phyloP scores from a whole-genome alignment of 2,888 invertebrate genomes.

The Dorcus parallelipipedus region DNA sequence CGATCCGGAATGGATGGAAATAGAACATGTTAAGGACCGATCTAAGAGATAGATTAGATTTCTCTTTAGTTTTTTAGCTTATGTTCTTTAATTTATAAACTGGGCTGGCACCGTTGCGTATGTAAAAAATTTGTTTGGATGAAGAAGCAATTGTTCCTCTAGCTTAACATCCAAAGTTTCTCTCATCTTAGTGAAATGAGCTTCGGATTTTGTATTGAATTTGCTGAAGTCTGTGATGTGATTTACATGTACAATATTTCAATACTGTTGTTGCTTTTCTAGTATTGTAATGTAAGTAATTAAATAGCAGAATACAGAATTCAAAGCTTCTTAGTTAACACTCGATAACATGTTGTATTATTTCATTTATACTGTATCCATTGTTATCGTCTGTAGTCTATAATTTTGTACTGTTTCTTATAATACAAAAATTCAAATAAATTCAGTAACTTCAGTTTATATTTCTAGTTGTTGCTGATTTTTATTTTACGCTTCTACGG shows the following conservation, averaged over 20 bases:
- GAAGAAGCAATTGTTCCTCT: conserved; percentile 19
- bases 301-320: conserved; percentile 40
- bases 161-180: conserved; percentile 1
- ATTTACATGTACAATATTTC: conserved; percentile 39
- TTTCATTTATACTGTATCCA: conserved; percentile 11
- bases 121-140: conserved; percentile 13
- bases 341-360: conserved; percentile 7
- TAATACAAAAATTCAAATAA: not conserved
- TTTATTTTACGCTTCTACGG: not conserved
- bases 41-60: conserved; percentile 40
- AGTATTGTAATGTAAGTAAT: conserved; percentile 39
- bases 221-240: conserved; percentile 43
- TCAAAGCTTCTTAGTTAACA: conserved; percentile 32
- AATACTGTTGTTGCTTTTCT: conserved; percentile 44
- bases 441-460: not conserved
- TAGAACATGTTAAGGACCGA: conserved; percentile 42
- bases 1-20: conserved; percentile 76
- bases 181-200: conserved; percentile 19
- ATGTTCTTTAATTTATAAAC: conserved; percentile 19
- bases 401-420: not conserved
- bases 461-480: not conserved
- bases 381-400: not conserved
- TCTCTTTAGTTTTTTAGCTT: conserved; percentile 4
- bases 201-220: conserved; percentile 42
- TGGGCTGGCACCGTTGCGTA: conserved; percentile 21